Evolutionary conservation across 37 sponge, comb jelly and placozoan genomes (phyloP).

Genomic region (Eunapius fragilis): DNA sequence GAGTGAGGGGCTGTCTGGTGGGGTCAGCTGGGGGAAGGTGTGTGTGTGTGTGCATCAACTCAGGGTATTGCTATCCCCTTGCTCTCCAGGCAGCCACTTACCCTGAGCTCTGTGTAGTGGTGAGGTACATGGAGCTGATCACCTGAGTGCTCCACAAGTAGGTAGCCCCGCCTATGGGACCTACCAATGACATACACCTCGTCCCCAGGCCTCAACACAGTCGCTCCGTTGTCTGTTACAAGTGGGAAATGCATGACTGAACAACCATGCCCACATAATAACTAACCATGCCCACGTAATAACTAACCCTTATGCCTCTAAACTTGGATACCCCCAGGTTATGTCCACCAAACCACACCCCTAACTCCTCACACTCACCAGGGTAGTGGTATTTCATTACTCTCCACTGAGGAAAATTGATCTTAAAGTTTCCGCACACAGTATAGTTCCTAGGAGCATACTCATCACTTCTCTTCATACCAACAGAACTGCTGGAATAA

Average conservation of each 20-base stretch:
- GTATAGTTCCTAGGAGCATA: constrained; percentile 74
- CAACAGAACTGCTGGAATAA: neutral
- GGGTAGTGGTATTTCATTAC: constrained; percentile 77
- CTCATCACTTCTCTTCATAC: constrained; percentile 9
- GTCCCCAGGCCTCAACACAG: constrained; percentile 45
- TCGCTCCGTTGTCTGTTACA: constrained; percentile 9
- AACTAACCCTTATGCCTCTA: neutral
- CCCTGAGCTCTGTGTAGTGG: constrained; percentile 79
- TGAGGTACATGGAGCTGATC: constrained; percentile 71
- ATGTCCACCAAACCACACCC: neutral
- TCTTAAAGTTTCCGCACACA: constrained; percentile 74
- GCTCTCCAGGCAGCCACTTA: neutral
- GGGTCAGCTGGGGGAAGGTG: neutral
- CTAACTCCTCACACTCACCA: constrained; percentile 8
- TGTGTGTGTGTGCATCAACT: too few species aligned
- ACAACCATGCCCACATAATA: neutral
- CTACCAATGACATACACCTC: constrained; percentile 73
- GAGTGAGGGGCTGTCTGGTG: neutral
- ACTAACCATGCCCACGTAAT: neutral
- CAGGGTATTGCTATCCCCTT: too few species aligned
- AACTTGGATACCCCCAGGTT: neutral
- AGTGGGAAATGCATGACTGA: neutral
- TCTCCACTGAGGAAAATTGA: constrained; percentile 88
- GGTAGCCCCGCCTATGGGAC: constrained; percentile 77
- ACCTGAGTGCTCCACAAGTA: constrained; percentile 68